Conservation (phyloP, 2,797 vertebrate species). For the Helicolenus hilgendorfi region DNA sequence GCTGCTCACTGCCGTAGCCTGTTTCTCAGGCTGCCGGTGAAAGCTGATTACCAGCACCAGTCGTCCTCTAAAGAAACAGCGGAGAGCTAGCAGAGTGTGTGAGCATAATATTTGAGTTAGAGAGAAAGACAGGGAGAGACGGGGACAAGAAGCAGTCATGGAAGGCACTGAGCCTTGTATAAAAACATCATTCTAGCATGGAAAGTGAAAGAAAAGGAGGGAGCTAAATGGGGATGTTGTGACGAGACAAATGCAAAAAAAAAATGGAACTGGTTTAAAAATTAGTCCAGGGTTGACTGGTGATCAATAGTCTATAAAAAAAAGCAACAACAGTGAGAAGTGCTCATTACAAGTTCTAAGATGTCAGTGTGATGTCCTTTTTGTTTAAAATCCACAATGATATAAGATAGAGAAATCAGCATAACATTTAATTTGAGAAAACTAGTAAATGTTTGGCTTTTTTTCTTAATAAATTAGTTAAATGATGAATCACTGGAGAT, state of each 20-base stretch:
- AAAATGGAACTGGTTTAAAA: background rate
- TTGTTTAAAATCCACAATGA: too few relatives aligned
- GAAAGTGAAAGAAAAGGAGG: background rate
- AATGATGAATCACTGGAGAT: too few relatives aligned
- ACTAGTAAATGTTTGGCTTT: too few relatives aligned
- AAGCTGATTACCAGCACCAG: conserved; percentile 77
- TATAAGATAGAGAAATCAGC: too few relatives aligned
- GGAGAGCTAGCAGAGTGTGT: conserved; percentile 26
- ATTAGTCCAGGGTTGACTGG: background rate
- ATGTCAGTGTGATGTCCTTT: too few relatives aligned
- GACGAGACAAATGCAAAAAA: background rate
- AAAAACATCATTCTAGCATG: conserved; percentile 6
- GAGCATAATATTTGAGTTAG: conserved; percentile 25
- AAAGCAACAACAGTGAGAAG: too few relatives aligned
- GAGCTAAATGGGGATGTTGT: background rate
- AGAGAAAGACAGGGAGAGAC: conserved; percentile 5
- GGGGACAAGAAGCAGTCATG: background rate
- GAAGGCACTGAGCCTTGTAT: conserved; percentile 19
- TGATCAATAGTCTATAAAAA: background rate
- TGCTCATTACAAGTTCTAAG: too few relatives aligned
- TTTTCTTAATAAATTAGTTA: too few relatives aligned
- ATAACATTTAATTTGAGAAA: too few relatives aligned
- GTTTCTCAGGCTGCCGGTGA: conserved; percentile 61
- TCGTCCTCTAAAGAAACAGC: conserved; percentile 65
- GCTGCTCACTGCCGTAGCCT: conserved; percentile 61